Evolutionary conservation across 1,140 invertebrate species (phyloP).

Genomic region (Scaptomyza graminum): DNA sequence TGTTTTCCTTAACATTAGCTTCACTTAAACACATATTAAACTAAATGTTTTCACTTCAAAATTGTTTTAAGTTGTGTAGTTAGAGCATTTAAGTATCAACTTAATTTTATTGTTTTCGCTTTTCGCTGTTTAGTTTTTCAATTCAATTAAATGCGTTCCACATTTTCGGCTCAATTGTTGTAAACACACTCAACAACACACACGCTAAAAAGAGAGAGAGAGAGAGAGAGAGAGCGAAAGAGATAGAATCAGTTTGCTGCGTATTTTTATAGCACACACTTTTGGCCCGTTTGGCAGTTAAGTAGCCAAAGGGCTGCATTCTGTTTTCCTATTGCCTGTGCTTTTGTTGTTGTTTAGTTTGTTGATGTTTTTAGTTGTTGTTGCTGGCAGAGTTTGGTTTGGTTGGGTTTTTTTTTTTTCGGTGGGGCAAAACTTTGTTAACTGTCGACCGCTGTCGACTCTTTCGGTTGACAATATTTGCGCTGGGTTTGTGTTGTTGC

Average conservation of each 20-base stretch:
- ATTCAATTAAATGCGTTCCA: constrained; percentile 73
- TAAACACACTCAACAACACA: constrained; percentile 45
- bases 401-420: neutral
- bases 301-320: constrained; percentile 66
- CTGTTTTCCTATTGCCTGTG: constrained; percentile 7
- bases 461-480: constrained; percentile 70
- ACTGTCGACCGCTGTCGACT: constrained; percentile 50
- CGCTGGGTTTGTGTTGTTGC: constrained; percentile 53
- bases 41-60: neutral
- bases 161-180: constrained; percentile 61
- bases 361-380: constrained; percentile 16
- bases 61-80: too few relatives aligned
- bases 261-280: constrained; percentile 62
- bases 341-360: constrained; percentile 16
- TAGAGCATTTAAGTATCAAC: constrained; percentile 8
- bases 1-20: too few relatives aligned
- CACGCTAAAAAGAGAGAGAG: neutral
- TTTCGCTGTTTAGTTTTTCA: constrained; percentile 53
- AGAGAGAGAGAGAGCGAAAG: constrained; percentile 2
- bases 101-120: constrained; percentile 1
- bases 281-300: constrained; percentile 49
- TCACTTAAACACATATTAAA: too few relatives aligned
- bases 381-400: constrained; percentile 39
- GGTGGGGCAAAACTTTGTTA: constrained; percentile 67
- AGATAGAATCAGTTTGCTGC: constrained; percentile 12